Evolutionary conservation across 2,113 vertebrate genomes (phyloP), one percentile per base, ranked within the genome.

Genomic region (Bubo scandiacus): DNA sequence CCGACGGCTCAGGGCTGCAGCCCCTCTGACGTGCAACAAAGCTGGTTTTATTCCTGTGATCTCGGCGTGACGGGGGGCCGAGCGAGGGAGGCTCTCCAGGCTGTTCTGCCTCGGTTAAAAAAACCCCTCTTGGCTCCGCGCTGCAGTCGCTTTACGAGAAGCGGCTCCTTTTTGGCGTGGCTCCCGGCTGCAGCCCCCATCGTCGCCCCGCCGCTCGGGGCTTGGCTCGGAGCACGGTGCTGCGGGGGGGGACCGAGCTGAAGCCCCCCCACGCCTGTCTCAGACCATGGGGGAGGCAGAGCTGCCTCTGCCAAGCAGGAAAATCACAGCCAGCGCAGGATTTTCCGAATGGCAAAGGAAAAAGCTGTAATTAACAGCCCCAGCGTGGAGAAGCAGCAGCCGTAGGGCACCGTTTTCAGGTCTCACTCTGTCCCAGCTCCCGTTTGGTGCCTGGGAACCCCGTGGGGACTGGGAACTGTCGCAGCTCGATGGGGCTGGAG

Each of bases 341-440:
- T 26, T 92, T 67, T 34, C 52, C 0, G 0, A 34, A 4, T 0
- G 1, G 71, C 10, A 13, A 52, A 52, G 78, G 58, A 30, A 11
- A 43, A 23, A 21, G n/a, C 10, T 49, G 55, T 8, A 22, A 26
- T 12, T 1, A 2, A 6, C 66, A 62, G 30, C 57, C 42, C 36
- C 42, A 26, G 36, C 0, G 3, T 38, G n/a, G 43, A 32, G 23
- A 13, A 42, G 43, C 36, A 30, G 47, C 16, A 13, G 59, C 36
- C 1, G 1, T 9, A 12, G 52, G 57, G 66, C 19, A 5, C 14
- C 0, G 0, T 7, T n/a, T 54, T 51, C 4, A 1, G 19, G 16
- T 45, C 17, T 4, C 12, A 8, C 0, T 17, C 29, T 22, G 36
- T 43, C 30, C 21, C 65, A 36, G 36, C 11, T 42, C 36, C 3